Evolutionary conservation across 2,797 vertebrate genomes (phyloP).

Genomic region (Decapterus maruadsi): DNA sequence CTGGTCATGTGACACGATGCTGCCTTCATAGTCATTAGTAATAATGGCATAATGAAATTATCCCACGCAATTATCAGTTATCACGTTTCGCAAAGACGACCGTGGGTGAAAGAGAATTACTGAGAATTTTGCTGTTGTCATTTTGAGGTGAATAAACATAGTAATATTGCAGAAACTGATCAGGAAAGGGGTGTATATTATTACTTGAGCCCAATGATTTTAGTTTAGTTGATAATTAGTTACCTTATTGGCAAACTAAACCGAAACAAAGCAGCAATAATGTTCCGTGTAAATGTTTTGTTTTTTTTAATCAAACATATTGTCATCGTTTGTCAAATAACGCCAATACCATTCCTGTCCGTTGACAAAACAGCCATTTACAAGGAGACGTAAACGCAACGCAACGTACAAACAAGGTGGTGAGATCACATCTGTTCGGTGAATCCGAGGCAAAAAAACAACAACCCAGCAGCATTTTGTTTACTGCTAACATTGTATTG

Average conservation of each 20-base stretch:
- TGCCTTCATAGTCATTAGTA: constrained; percentile 41
- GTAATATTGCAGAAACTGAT: neutral
- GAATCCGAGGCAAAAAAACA: neutral
- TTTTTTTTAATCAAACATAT: neutral
- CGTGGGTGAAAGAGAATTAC: neutral
- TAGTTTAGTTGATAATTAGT: neutral
- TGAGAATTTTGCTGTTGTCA: accelerated
- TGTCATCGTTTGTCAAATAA: neutral
- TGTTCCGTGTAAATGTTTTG: neutral
- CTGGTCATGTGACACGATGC: constrained; percentile 74
- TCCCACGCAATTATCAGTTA: too few relatives aligned
- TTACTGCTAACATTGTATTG: neutral
- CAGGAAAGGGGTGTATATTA: neutral
- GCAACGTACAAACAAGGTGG: neutral
- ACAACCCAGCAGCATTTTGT: neutral
- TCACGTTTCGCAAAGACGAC: neutral
- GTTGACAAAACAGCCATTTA: neutral
- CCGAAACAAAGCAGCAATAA: neutral
- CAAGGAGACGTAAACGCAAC: neutral
- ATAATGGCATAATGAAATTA: neutral
- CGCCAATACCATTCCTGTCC: neutral
- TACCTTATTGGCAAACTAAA: too few relatives aligned
- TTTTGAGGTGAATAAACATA: neutral
- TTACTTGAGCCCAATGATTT: neutral
- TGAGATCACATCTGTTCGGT: neutral